Evolutionary conservation across 2,797 vertebrate genomes (phyloP), one percentile per base, ranked within the genome.

Genomic region (Takifugu ocellatus): DNA sequence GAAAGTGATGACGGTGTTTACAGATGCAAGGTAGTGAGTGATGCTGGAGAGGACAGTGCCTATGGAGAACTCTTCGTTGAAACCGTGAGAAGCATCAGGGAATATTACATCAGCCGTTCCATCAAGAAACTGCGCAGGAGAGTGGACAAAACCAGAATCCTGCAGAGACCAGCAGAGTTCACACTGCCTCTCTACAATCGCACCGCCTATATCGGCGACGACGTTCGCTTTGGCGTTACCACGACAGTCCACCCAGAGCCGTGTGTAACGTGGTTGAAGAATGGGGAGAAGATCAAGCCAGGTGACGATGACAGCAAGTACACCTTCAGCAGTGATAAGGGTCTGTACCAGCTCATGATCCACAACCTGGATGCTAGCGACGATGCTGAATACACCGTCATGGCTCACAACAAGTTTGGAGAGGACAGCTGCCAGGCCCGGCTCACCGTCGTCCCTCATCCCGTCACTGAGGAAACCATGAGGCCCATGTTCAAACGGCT

Each of bases 401-500:
- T 95, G 74, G 97, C 97, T 70, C 91, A 93, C 84, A 99, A 99
- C 85, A 98, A 90, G 84, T 98, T 94, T 3, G 97, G 97, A 6
- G 97, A 99, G 64, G 97, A 99, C 85, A 96, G 94, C 81, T 99
- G 97, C 82, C 93, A 92, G 82, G 97, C 95, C 59, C 94, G 91
- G 69, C 88, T 99, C 66, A 98, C 93, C n/a, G 93, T 99, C 54
- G 88, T 90, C 63, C 92, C 93, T 3, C 96, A 96, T 66, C 92
- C 93, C 12, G 91, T 94, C 67, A 79, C 81, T 17, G 89, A 94
- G 82, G 96, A 95, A 31, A 98, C 93, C 0, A 90, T 99, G 88
- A 96, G 93, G 82, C 97, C 97, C 63, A 97, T 99, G 94, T 99
- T 99, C 86, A 99, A 98, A 88, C 94, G 97, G 45, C 84, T 99